Evolutionary conservation across 2,113 vertebrate species (phyloP).

Genomic region (Sclerurus mexicanus): DNA sequence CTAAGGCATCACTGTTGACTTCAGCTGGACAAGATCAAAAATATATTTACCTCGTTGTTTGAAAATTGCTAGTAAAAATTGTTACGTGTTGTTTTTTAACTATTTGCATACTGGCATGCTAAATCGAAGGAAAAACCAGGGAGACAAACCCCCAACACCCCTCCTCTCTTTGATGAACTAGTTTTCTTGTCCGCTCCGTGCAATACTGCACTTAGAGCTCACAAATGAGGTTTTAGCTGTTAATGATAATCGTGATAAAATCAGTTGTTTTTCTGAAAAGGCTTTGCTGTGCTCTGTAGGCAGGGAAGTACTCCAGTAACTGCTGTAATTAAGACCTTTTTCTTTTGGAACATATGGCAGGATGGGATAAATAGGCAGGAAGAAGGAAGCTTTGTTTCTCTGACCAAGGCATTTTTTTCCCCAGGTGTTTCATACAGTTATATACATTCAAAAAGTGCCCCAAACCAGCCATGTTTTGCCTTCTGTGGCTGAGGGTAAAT

Average conservation of each 20-base stretch:
- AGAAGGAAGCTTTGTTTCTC: not conserved
- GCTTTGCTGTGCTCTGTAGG: not conserved
- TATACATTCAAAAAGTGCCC: not conserved
- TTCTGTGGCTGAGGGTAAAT: not conserved
- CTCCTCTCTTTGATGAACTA: not conserved
- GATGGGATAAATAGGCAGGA: not conserved
- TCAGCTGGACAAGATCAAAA: not conserved
- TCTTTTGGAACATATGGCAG: not conserved
- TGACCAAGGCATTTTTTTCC: not conserved
- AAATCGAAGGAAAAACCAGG: not conserved
- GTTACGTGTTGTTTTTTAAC: not conserved
- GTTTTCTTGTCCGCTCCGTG: not conserved
- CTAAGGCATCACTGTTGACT: not conserved
- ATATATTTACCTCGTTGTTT: not conserved
- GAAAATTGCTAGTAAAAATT: not conserved
- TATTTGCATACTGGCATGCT: not conserved
- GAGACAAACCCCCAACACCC: not conserved
- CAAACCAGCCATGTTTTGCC: not conserved
- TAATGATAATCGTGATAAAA: not conserved
- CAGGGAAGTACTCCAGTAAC: not conserved
- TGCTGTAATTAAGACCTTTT: not conserved
- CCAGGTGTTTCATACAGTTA: not conserved
- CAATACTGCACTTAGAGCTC: not conserved
- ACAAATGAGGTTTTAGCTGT: not conserved
- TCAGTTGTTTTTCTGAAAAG: not conserved